phyloP scores from a whole-genome alignment of 2,888 invertebrate species.

The Petrophora chlorosata region DNA sequence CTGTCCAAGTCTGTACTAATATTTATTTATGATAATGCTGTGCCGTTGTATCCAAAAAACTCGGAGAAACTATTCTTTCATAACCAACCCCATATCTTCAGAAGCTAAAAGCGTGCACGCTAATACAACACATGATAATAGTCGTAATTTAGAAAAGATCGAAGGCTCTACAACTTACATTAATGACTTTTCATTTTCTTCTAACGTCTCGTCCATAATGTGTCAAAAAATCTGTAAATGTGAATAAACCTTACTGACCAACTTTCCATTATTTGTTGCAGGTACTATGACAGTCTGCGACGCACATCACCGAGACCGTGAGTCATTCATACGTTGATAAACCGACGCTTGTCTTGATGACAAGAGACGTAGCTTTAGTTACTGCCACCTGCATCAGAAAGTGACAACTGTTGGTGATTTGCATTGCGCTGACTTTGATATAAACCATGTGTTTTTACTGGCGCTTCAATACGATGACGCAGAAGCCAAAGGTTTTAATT shows the following conservation, averaged over 20 bases:
- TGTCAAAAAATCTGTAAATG: neutral
- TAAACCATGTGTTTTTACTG: neutral
- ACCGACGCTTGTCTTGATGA: slow-evolving; percentile 52
- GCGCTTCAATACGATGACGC: too few relatives aligned
- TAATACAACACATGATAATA: too few relatives aligned
- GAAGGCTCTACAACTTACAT: too few relatives aligned
- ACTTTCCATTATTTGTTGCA: slow-evolving; percentile 65
- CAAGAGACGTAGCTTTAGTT: slow-evolving; percentile 35
- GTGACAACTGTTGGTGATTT: slow-evolving; percentile 1
- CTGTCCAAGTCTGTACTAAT: too few relatives aligned
- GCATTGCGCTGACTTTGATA: slow-evolving; percentile 1
- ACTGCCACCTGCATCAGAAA: slow-evolving; percentile 20
- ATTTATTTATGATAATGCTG: too few relatives aligned
- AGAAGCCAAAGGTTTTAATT: neutral
- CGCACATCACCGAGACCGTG: slow-evolving; percentile 67
- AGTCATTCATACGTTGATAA: slow-evolving; percentile 65
- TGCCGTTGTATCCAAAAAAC: too few relatives aligned
- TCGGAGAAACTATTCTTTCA: too few relatives aligned
- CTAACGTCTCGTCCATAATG: neutral
- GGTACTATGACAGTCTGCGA: slow-evolving; percentile 76
- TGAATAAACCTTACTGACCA: slow-evolving; percentile 40
- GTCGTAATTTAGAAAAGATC: too few relatives aligned
- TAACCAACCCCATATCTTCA: too few relatives aligned
- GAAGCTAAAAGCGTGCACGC: too few relatives aligned
- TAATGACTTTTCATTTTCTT: too few relatives aligned